These are phyloP conservation scores for Pleuronectes platessa DNA, from an alignment of 2,113 vertebrate genomes.

Conservation along the genomic window DNA sequence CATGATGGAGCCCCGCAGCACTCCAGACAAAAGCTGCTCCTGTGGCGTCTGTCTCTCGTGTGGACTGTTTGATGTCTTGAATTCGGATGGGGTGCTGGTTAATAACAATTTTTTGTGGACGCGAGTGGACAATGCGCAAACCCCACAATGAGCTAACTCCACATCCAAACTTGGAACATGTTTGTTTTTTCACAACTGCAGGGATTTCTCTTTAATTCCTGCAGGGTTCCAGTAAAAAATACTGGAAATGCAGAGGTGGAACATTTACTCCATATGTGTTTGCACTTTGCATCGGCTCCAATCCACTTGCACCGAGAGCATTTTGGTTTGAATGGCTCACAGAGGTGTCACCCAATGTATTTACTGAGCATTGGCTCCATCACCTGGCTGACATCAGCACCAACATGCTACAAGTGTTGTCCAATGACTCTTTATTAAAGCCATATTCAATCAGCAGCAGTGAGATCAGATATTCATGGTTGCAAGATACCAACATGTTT, in stretches of 20 bases:
- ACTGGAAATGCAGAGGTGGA: too few species aligned
- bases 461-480: not conserved
- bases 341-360: not conserved
- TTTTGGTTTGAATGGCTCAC: not conserved
- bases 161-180: not conserved
- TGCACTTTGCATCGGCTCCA: too few species aligned
- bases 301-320: too few species aligned
- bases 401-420: not conserved
- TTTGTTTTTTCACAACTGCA: too few species aligned
- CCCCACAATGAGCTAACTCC: not conserved
- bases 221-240: too few species aligned
- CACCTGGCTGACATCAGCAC: constrained; percentile 5
- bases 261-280: too few species aligned
- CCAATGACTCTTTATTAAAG: too few species aligned
- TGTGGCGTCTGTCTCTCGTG: not conserved
- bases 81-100: not conserved
- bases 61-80: not conserved
- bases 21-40: not conserved
- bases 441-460: too few species aligned
- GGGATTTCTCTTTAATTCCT: too few species aligned
- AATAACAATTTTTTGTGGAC: not conserved
- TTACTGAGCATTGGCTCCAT: constrained; percentile 26
- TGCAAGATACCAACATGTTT: not conserved
- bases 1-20: too few species aligned
- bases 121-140: not conserved